Conservation (phyloP, 2,888 invertebrate species). For the Machimus rusticus region DNA sequence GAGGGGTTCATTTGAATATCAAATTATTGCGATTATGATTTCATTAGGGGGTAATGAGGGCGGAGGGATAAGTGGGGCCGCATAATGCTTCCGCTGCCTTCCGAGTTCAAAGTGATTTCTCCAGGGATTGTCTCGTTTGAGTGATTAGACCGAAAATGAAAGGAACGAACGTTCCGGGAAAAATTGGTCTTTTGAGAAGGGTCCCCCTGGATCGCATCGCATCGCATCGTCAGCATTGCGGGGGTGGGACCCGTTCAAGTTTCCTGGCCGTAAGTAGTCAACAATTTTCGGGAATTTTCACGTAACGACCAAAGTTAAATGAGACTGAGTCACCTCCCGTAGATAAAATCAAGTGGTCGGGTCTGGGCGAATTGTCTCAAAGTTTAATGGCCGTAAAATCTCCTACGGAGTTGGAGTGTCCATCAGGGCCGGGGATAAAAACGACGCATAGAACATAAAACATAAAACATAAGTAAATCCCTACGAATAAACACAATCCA, state of each 20-base stretch:
- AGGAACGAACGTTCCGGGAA: neutral
- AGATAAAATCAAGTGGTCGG: slow-evolving; percentile 3
- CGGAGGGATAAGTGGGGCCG: neutral
- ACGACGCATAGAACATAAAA: neutral
- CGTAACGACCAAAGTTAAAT: slow-evolving; percentile 21
- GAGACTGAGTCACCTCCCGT: neutral
- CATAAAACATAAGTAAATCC: slow-evolving; percentile 5
- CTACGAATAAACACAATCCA: slow-evolving; percentile 6
- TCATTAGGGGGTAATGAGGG: slow-evolving; percentile 42
- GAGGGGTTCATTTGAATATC: slow-evolving; percentile 47
- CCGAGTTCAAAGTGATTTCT: neutral
- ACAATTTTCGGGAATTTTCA: neutral
- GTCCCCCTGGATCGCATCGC: neutral
- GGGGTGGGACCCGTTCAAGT: neutral
- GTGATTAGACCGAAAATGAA: neutral
- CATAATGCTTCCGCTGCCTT: slow-evolving; percentile 11
- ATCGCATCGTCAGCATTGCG: neutral
- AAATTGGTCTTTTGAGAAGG: neutral
- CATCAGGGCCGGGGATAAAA: neutral
- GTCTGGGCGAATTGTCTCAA: neutral
- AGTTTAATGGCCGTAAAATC: slow-evolving; percentile 15
- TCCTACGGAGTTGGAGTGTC: neutral
- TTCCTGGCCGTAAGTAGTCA: neutral
- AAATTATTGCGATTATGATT: slow-evolving; percentile 47
- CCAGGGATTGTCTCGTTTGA: neutral